These are phyloP conservation scores for Diuraphis noxia DNA, from an alignment of 1,140 invertebrate species.

Conservation along the genomic window DNA sequence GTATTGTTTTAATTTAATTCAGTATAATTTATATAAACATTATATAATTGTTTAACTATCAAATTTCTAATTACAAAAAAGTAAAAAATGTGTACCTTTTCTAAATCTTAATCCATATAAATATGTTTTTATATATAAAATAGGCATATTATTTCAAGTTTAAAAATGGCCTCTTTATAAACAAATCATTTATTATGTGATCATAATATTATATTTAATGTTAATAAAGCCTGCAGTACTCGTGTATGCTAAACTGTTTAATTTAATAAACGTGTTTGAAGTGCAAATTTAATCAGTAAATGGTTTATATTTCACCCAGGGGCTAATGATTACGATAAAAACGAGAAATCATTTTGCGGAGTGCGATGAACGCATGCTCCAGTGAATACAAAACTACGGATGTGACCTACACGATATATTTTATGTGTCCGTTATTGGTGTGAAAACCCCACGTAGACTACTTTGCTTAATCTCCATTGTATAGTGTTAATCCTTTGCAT, in stretches of 20 bases:
- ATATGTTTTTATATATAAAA: background rate
- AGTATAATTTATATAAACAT: background rate
- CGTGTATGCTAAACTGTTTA: background rate
- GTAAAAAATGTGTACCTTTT: background rate
- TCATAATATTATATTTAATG: background rate
- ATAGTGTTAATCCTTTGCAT: constrained; percentile 3
- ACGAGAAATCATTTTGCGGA: background rate
- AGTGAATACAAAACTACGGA: background rate
- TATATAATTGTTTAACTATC: background rate
- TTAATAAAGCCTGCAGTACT: background rate
- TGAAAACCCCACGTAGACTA: constrained; percentile 2
- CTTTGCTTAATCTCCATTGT: constrained; percentile 28
- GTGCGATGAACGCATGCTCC: background rate
- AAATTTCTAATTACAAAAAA: background rate
- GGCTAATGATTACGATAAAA: background rate
- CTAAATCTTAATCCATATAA: background rate
- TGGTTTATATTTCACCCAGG: background rate
- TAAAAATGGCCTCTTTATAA: background rate
- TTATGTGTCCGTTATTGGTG: background rate
- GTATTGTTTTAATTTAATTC: background rate
- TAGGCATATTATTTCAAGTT: background rate
- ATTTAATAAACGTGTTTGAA: background rate
- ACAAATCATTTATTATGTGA: background rate
- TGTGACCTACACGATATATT: background rate
- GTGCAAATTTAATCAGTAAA: background rate